A percentile compares a stretch with the other conserved stretches of the same genome.
phyloP scores from a whole-genome alignment of 2,888 invertebrate species.

The Prenolepis imparis region DNA sequence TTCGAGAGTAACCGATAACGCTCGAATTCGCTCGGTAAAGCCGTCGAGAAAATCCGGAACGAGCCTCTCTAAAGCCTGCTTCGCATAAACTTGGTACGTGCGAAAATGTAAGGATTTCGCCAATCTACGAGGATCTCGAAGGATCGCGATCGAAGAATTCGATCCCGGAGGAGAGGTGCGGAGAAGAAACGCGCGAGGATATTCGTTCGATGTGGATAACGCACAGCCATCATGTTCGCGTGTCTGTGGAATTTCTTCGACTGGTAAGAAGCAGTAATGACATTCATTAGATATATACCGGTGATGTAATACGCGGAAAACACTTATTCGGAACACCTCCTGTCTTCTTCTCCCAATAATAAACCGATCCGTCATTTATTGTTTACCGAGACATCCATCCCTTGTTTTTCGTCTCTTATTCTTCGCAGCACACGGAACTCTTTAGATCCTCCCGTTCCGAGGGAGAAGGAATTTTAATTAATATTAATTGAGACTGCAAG shows the following conservation, averaged over 20 bases:
- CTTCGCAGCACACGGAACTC: neutral
- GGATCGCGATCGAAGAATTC: conserved; percentile 11
- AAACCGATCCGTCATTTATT: conserved; percentile 7
- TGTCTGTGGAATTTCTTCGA: conserved; percentile 90
- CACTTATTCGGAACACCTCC: neutral
- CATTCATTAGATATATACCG: neutral
- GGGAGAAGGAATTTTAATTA: conserved; percentile 18
- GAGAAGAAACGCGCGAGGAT: conserved; percentile 34
- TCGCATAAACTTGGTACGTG: neutral
- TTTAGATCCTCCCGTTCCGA: neutral
- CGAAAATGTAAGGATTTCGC: conserved; percentile 30
- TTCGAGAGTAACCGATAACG: neutral
- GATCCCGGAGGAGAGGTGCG: neutral
- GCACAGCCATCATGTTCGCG: conserved; percentile 87
- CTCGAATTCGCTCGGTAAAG: conserved; percentile 2
- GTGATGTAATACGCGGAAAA: neutral
- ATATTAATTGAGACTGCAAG: neutral
- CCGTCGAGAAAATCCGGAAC: conserved; percentile 1
- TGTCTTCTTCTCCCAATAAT: neutral
- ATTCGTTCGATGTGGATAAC: conserved; percentile 60
- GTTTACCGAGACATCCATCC: neutral
- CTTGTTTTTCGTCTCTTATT: neutral
- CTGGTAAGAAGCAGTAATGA: conserved; percentile 86
- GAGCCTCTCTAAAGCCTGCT: neutral
- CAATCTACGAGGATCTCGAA: neutral